phyloP scores from a whole-genome alignment of 1,140 invertebrate genomes.

The Acyrthosiphon pisum region DNA sequence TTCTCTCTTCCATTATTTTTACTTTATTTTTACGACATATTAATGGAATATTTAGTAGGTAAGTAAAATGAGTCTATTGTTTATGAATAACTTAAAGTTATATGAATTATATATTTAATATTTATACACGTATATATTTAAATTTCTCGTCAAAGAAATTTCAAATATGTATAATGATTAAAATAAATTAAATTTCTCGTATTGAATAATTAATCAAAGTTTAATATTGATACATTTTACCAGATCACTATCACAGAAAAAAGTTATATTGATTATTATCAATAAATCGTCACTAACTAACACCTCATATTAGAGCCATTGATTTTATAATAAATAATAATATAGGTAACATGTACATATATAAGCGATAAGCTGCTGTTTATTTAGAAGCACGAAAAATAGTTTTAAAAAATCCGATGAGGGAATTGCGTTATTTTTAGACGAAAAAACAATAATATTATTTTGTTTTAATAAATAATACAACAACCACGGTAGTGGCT shows the following conservation, averaged over 20 bases:
- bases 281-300: background rate
- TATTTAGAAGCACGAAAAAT: too few relatives aligned
- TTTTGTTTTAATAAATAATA: too few relatives aligned
- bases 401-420: too few relatives aligned
- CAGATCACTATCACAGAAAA: background rate
- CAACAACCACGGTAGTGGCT: too few relatives aligned
- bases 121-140: background rate
- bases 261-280: background rate
- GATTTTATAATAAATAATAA: too few relatives aligned
- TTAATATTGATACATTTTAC: background rate
- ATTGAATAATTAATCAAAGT: background rate
- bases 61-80: background rate
- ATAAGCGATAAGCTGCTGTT: too few relatives aligned
- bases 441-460: too few relatives aligned
- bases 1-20: background rate
- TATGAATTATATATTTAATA: background rate
- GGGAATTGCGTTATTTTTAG: too few relatives aligned
- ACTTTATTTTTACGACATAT: background rate
- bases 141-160: background rate
- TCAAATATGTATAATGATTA: background rate
- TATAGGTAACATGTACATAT: too few relatives aligned
- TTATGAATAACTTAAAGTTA: background rate
- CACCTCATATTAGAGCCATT: too few relatives aligned
- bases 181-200: background rate
- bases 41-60: background rate